Evolutionary conservation across 2,888 invertebrate species (phyloP).

Genomic region (Oegoconia quadripuncta): DNA sequence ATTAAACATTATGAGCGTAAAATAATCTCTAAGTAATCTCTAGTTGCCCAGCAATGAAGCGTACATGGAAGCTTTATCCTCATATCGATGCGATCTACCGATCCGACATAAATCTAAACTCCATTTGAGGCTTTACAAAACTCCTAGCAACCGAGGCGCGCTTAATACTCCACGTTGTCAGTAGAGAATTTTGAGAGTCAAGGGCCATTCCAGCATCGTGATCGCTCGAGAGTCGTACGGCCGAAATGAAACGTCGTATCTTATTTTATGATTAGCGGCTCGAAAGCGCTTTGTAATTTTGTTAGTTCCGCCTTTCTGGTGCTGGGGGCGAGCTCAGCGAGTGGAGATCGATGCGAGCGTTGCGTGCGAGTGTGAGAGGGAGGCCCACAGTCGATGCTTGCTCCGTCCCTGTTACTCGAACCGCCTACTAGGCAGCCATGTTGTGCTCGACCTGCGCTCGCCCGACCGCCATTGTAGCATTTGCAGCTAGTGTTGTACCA

Average conservation of each 20-base stretch:
- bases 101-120: conserved; percentile 47
- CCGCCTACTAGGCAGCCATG: conserved; percentile 79
- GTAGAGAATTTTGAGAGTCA: conserved; percentile 76
- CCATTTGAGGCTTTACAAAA: conserved; percentile 54
- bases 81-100: conserved; percentile 23
- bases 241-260: conserved; percentile 80
- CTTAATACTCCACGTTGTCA: conserved; percentile 68
- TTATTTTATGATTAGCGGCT: conserved; percentile 80
- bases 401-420: conserved; percentile 65
- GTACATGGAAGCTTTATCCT: conserved; percentile 10
- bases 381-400: conserved; percentile 48
- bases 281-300: conserved; percentile 80
- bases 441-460: conserved; percentile 79
- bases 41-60: conserved; percentile 9
- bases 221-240: conserved; percentile 76
- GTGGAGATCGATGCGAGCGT: conserved; percentile 77
- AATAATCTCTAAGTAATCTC: conserved; percentile 4
- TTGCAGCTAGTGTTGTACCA: conserved; percentile 72
- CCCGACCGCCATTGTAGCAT: conserved; percentile 79
- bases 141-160: conserved; percentile 48
- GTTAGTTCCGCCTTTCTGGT: conserved; percentile 80
- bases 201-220: conserved; percentile 76
- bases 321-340: conserved; percentile 76
- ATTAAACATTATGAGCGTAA: too few relatives aligned
- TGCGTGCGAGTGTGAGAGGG: conserved; percentile 67